Conservation (phyloP, 1,140 invertebrate genomes). For the Drosophila bifasciata region DNA sequence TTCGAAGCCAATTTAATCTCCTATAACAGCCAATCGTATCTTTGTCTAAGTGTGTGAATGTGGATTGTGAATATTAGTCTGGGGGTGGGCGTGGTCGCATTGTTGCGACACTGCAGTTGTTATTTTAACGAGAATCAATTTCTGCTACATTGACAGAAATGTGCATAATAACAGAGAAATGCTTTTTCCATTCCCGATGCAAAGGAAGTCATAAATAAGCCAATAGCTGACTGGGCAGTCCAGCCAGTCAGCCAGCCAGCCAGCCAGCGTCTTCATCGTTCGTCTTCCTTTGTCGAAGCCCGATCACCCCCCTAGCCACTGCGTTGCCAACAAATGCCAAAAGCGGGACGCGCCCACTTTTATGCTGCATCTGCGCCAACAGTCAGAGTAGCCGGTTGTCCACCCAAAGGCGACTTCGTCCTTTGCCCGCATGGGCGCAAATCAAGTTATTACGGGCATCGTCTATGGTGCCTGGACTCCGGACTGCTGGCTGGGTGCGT, state of each 20-base stretch:
- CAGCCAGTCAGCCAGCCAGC: slow-evolving; percentile 26
- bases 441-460: slow-evolving; percentile 77
- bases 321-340: neutral
- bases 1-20: slow-evolving; percentile 12
- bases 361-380: slow-evolving; percentile 67
- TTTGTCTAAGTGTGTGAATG: neutral
- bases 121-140: slow-evolving; percentile 77
- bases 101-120: slow-evolving; percentile 40
- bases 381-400: too few relatives aligned
- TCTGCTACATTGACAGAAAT: slow-evolving; percentile 76
- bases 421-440: slow-evolving; percentile 67
- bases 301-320: slow-evolving; percentile 37
- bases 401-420: slow-evolving; percentile 9
- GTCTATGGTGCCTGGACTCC: slow-evolving; percentile 12
- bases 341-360: slow-evolving; percentile 47
- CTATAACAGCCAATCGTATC: slow-evolving; percentile 1
- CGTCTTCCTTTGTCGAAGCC: slow-evolving; percentile 23
- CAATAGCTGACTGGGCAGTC: slow-evolving; percentile 70
- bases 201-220: slow-evolving; percentile 81
- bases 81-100: slow-evolving; percentile 45
- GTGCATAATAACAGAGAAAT: slow-evolving; percentile 61
- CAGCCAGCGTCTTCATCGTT: slow-evolving; percentile 46
- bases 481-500: slow-evolving; percentile 40
- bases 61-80: neutral
- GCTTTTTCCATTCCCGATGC: slow-evolving; percentile 59